Evolutionary conservation across 2,797 vertebrate species (phyloP).

Genomic region (Nyctibius grandis): DNA sequence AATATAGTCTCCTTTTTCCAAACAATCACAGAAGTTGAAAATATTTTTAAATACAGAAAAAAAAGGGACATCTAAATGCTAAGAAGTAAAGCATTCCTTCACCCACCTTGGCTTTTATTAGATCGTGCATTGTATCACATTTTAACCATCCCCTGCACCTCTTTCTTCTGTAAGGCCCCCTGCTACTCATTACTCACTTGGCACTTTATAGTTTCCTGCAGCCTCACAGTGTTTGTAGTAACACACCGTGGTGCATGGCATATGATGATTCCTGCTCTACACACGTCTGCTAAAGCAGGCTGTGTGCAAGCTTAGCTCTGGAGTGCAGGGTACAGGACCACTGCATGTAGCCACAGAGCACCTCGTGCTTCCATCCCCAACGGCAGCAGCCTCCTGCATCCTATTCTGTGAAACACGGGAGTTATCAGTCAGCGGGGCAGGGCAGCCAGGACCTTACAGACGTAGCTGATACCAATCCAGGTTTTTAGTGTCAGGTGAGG

Average conservation of each 20-base stretch:
- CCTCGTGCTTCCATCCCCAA: not conserved
- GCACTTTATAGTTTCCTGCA: not conserved
- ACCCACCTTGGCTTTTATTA: not conserved
- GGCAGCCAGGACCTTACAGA: not conserved
- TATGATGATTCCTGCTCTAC: not conserved
- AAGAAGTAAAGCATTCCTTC: not conserved
- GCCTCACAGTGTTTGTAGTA: not conserved
- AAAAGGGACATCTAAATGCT: not conserved
- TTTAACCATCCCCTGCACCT: not conserved
- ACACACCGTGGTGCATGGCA: fast-evolving
- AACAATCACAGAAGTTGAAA: not conserved
- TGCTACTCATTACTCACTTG: not conserved
- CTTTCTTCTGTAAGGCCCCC: not conserved
- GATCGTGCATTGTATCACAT: not conserved
- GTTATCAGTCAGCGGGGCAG: not conserved
- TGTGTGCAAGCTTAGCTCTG: not conserved
- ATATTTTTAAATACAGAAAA: not conserved
- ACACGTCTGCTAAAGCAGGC: not conserved
- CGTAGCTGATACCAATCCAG: not conserved
- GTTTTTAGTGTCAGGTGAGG: not conserved
- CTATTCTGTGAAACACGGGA: not conserved
- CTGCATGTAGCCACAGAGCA: not conserved
- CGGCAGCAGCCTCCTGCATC: not conserved
- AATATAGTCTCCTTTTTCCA: not conserved
- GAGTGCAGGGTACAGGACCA: not conserved